Evolutionary conservation across 2,888 invertebrate genomes (phyloP).

Genomic region (Nyleta sp.): DNA sequence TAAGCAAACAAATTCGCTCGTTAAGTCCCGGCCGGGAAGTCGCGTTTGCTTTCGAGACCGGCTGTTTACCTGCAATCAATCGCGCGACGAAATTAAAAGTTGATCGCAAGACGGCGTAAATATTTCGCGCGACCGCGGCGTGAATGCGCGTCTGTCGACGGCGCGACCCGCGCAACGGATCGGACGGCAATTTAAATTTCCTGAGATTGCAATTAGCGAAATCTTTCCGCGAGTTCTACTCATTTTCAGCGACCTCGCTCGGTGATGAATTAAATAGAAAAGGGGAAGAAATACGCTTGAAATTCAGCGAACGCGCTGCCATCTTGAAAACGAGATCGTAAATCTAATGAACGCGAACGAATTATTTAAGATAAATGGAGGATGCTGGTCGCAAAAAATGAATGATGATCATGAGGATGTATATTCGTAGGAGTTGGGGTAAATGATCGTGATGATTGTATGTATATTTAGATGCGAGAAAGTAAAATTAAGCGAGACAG

Average conservation of each 20-base stretch:
- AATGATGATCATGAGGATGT: conserved; percentile 44
- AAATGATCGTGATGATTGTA: conserved; percentile 16
- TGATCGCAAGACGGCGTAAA: too few species aligned
- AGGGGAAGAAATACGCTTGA: conserved; percentile 57
- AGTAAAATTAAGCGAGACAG: too few species aligned
- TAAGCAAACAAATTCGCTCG: conserved; percentile 15
- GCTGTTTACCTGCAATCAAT: too few species aligned
- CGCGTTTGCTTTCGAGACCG: too few species aligned
- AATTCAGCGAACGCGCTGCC: conserved; percentile 50
- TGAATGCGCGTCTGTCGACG: too few species aligned
- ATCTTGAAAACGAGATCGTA: conserved; percentile 62
- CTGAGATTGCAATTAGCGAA: conserved; percentile 66
- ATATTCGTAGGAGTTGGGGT: conserved; percentile 9
- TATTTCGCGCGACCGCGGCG: too few species aligned
- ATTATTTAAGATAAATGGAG: conserved; percentile 61
- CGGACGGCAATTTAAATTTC: conserved; percentile 65
- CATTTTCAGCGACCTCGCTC: conserved; percentile 58
- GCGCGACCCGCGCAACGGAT: conserved; percentile 16
- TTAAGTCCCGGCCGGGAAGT: too few species aligned
- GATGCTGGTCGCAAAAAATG: conserved; percentile 42
- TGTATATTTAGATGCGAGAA: conserved; percentile 1
- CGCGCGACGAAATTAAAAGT: too few species aligned
- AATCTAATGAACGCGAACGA: conserved; percentile 63
- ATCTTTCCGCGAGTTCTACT: conserved; percentile 52
- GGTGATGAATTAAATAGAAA: conserved; percentile 59